Conservation (phyloP, 64 coral and sea anemone species). For the Porites australiensis region DNA sequence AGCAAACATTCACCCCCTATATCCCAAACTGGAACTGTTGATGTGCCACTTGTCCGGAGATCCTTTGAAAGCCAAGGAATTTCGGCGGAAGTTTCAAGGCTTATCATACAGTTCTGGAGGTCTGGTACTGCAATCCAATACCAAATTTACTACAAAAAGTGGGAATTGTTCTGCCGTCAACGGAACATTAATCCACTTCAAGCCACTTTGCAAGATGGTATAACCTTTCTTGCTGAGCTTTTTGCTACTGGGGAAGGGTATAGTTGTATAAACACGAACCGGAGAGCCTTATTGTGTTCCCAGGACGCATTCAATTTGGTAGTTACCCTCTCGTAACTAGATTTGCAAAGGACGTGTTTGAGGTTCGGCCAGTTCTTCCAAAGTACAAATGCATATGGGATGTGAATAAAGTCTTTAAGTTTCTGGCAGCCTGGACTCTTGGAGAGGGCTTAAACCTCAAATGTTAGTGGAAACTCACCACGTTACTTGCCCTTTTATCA, state of each 20-base stretch:
- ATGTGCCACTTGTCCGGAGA: conserved; percentile 75
- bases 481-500: conserved; percentile 68
- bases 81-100: conserved; percentile 59
- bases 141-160: conserved; percentile 24
- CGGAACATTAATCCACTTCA: conserved; percentile 46
- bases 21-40: conserved; percentile 60
- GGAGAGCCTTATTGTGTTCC: background rate
- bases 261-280: conserved; percentile 31
- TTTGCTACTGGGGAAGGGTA: conserved; percentile 13
- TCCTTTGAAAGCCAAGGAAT: conserved; percentile 63
- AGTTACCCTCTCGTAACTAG: conserved; percentile 57
- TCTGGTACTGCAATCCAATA: conserved; percentile 41
- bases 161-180: conserved; percentile 9
- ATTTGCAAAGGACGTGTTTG: conserved; percentile 64
- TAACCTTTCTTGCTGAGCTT: conserved; percentile 30
- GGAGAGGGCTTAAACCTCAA: conserved; percentile 24
- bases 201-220: conserved; percentile 7
- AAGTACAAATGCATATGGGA: conserved; percentile 67
- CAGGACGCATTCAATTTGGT: conserved; percentile 26
- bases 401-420: background rate
- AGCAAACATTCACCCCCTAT: conserved; percentile 44
- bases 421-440: conserved; percentile 26
- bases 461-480: conserved; percentile 55
- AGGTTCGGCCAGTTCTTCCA: conserved; percentile 23
- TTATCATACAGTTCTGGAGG: conserved; percentile 60